These are phyloP conservation scores for Drosophila sp. DNA, from an alignment of 1,140 invertebrate genomes.

Conservation along the genomic window DNA sequence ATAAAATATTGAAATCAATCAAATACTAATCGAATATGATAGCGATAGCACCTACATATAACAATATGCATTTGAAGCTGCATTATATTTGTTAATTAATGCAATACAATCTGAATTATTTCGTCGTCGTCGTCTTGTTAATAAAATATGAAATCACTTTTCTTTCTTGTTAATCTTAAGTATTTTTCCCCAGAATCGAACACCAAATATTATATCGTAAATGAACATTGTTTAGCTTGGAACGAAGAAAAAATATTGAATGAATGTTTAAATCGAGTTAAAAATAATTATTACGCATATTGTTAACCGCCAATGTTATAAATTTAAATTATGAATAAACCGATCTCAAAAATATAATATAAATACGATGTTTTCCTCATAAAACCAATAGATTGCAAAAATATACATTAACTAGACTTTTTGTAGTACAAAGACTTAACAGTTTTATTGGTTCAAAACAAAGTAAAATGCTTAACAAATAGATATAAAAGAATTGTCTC, in stretches of 20 bases:
- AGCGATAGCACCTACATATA: slow-evolving; percentile 21
- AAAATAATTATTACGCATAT: slow-evolving; percentile 44
- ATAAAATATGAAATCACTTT: slow-evolving; percentile 28
- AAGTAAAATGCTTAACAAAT: no score
- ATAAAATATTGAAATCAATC: slow-evolving; percentile 1
- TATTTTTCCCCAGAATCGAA: slow-evolving; percentile 29
- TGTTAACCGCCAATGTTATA: slow-evolving; percentile 72
- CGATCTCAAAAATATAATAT: slow-evolving; percentile 35
- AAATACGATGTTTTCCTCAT: no score
- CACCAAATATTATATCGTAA: slow-evolving; percentile 46
- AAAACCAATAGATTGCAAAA: no score
- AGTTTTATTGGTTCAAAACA: background rate
- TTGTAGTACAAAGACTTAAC: no score
- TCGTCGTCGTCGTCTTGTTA: slow-evolving; percentile 24
- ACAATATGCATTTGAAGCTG: slow-evolving; percentile 31
- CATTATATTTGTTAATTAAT: slow-evolving; percentile 13
- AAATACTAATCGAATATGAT: slow-evolving; percentile 20
- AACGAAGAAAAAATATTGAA: slow-evolving; percentile 42
- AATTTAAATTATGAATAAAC: slow-evolving; percentile 55
- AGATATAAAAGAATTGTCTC: no score
- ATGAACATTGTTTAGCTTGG: no score
- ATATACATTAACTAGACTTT: no score
- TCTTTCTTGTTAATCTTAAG: slow-evolving; percentile 37
- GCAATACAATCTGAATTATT: slow-evolving; percentile 18
- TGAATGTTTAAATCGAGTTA: slow-evolving; percentile 24